These are phyloP conservation scores for Micoletzkya japonica DNA, from an alignment of 2,888 invertebrate species.

Conservation along the genomic window DNA sequence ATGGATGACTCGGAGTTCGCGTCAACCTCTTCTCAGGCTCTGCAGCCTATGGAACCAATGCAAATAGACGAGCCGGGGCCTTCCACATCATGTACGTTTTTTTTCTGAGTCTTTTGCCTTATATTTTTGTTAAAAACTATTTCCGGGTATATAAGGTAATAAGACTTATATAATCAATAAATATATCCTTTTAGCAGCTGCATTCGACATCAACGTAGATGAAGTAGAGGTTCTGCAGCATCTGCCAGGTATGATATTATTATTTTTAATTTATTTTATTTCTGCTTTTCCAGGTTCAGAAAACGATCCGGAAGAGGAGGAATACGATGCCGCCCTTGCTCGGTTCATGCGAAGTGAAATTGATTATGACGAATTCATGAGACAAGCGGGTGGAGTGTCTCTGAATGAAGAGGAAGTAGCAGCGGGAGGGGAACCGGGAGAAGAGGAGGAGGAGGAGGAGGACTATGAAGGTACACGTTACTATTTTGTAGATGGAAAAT, in stretches of 20 bases:
- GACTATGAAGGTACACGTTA: slow-evolving; percentile 31
- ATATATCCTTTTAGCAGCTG: not conserved
- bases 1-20: slow-evolving; percentile 11
- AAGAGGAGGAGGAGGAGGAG: slow-evolving; percentile 30
- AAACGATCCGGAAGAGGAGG: slow-evolving; percentile 1
- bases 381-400: slow-evolving; percentile 40
- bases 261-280: not conserved
- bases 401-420: slow-evolving; percentile 39
- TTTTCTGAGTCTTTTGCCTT: not conserved
- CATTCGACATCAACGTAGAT: slow-evolving; percentile 13
- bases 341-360: slow-evolving; percentile 29
- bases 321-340: slow-evolving; percentile 21
- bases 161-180: not conserved
- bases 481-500: too few relatives aligned
- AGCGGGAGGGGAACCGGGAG: slow-evolving; percentile 19
- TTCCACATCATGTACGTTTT: not conserved
- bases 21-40: not conserved
- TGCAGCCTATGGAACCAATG: slow-evolving; percentile 18
- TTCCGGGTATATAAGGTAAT: not conserved
- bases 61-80: not conserved
- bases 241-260: not conserved
- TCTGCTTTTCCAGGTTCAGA: not conserved
- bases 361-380: slow-evolving; percentile 47
- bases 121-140: not conserved
- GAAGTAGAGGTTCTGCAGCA: slow-evolving; percentile 24